phyloP scores from a whole-genome alignment of 2,888 invertebrate genomes.

The Heteropelma amictum region DNA sequence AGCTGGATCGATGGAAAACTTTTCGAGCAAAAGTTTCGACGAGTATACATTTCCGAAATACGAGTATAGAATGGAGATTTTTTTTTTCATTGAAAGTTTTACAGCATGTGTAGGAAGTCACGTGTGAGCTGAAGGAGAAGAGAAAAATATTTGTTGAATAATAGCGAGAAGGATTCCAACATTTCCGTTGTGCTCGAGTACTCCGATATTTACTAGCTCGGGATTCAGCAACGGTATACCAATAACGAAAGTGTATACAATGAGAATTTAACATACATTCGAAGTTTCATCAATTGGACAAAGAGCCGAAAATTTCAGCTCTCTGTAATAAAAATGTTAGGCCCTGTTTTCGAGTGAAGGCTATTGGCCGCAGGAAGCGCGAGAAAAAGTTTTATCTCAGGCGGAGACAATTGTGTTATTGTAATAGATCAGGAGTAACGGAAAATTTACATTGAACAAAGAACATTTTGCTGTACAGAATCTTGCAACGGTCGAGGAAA shows the following conservation, averaged over 20 bases:
- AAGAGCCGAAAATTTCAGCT: too few species aligned
- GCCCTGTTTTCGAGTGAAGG: too few species aligned
- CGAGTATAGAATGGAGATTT: background rate
- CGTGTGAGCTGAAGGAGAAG: background rate
- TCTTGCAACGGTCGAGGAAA: too few species aligned
- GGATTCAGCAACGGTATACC: background rate
- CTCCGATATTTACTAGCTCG: slow-evolving; percentile 42
- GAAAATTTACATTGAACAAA: too few species aligned
- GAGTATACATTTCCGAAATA: background rate
- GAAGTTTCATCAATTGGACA: too few species aligned
- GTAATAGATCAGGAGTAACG: too few species aligned
- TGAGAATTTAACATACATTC: too few species aligned
- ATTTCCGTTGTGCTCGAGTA: slow-evolving; percentile 28
- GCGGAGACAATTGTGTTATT: too few species aligned
- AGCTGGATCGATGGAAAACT: slow-evolving; percentile 8
- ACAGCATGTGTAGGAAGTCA: background rate
- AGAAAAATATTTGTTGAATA: slow-evolving; percentile 35
- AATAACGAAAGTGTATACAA: background rate
- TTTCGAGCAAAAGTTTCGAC: slow-evolving; percentile 9
- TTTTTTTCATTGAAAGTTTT: slow-evolving; percentile 7
- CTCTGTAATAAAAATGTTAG: too few species aligned
- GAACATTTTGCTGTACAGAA: too few species aligned
- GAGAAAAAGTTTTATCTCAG: too few species aligned
- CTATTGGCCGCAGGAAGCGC: too few species aligned
- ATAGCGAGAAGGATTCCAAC: slow-evolving; percentile 33